Base-by-base conservation (phyloP, 2,888 invertebrate species). In the Pachydiplax longipennis region DNA sequence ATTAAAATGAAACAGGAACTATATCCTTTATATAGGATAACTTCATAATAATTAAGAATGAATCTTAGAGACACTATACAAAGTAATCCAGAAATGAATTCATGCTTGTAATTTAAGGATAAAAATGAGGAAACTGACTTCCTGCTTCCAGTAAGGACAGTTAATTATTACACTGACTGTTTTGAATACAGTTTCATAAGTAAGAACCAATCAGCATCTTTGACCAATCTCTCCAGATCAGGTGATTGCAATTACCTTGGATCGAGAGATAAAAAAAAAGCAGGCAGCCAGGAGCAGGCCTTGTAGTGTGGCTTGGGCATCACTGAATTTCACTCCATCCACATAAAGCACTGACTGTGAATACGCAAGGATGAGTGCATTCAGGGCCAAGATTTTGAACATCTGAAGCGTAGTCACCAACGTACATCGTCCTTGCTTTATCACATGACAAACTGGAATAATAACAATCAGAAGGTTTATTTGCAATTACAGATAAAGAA, bases 381-480 rank as follows among this genome's bases (percentile, higher is more conserved):
- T 99, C 91, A 99, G 94, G 0, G 99, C 99, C 91, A 99, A 95
- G 92, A 99, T 99, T 95, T 99, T 99, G 95, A 99, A 99, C 99
- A 99, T 99, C 94, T 99, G 99, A 91, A 99, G 95, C 0, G 99
- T 99, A 0, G 99, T 99, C 35, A 99, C 99, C 91, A 99, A 95
- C 0, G 99, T 99, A 94, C 99, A 99, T 37, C 99, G 96, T 0
- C 99, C 99, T 95, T 99, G 99, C 94, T 99, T 99, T 93, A 99
- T 99, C 92, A 99, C 98, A 95, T 99, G 99, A 93, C 99, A 99
- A 93, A 99, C 99, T 99, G 95, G 90, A 95, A 95, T 61, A 92
- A 92, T 91, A 80, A 91, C n/a, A 91, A 92, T 92, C 15, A 53
- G 1, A 13, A 3, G 10, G 13, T 48, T 53, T 1, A 1, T 53